Conservation (phyloP, 2,113 vertebrate species). For the Salvelinus namaycush region DNA sequence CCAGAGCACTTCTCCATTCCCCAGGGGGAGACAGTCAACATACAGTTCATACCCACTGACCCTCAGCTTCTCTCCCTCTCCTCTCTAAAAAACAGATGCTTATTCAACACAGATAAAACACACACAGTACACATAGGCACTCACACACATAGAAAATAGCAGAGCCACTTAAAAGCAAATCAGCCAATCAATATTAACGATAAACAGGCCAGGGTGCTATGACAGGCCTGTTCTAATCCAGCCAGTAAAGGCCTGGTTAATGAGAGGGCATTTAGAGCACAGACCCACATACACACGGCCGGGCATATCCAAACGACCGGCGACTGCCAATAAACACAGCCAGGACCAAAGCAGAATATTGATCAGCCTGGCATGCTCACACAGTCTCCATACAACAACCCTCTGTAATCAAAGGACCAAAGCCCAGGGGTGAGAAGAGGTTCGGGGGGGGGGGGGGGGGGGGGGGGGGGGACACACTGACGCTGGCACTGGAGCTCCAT, state of each 20-base stretch:
- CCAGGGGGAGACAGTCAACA: slow-evolving; percentile 1
- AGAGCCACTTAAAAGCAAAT: slow-evolving; percentile 25
- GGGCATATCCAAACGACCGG: slow-evolving; percentile 16
- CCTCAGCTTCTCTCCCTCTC: not conserved
- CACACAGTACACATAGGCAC: not conserved
- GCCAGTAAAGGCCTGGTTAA: slow-evolving; percentile 42
- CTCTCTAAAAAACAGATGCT: not conserved
- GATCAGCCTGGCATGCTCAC: slow-evolving; percentile 37
- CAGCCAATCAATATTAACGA: slow-evolving; percentile 48
- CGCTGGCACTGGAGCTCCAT: not conserved
- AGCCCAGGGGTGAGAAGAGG: not conserved
- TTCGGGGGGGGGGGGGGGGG: not conserved
- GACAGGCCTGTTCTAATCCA: slow-evolving; percentile 36
- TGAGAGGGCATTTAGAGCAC: slow-evolving; percentile 43
- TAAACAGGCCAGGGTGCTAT: slow-evolving; percentile 43
- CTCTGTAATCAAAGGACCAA: not conserved
- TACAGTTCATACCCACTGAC: not conserved
- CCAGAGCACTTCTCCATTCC: not conserved
- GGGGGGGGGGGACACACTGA: not conserved
- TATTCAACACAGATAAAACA: not conserved
- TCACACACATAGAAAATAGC: not conserved
- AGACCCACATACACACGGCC: slow-evolving; percentile 24
- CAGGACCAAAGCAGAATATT: slow-evolving; percentile 29
- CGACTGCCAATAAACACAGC: slow-evolving; percentile 39
- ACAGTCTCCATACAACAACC: slow-evolving; percentile 4